These are phyloP conservation scores for Julus scandinavius DNA, from an alignment of 2,888 invertebrate species.

Conservation along the genomic window DNA sequence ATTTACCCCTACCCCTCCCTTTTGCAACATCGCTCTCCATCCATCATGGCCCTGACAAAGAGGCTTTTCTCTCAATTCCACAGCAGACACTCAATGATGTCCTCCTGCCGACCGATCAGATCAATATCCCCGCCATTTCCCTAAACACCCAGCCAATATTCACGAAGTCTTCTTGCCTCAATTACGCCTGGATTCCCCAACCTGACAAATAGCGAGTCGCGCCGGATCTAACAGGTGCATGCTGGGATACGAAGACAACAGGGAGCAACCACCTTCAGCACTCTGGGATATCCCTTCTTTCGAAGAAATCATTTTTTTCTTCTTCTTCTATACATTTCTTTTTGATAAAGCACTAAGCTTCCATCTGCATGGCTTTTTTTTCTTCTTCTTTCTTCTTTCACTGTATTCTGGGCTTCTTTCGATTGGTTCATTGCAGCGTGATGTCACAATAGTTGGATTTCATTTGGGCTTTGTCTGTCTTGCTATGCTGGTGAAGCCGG, in stretches of 20 bases:
- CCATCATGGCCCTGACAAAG: conserved; percentile 52
- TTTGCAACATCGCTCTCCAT: conserved; percentile 45
- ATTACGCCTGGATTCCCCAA: conserved; percentile 45
- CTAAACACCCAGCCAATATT: conserved; percentile 49
- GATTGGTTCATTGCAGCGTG: not conserved
- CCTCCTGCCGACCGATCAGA: conserved; percentile 24
- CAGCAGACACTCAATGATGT: conserved; percentile 51
- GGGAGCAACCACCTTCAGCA: conserved; percentile 44
- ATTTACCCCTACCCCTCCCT: conserved; percentile 31
- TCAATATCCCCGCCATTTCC: conserved; percentile 47
- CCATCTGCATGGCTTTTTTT: not conserved
- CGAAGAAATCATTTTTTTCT: conserved; percentile 24
- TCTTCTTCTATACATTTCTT: not conserved
- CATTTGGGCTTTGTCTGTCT: not conserved
- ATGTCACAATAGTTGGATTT: conserved; percentile 4
- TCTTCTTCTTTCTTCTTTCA: not conserved
- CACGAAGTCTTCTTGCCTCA: conserved; percentile 30
- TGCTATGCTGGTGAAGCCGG: not conserved
- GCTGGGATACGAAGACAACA: conserved; percentile 16
- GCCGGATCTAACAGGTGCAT: conserved; percentile 10
- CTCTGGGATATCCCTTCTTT: conserved; percentile 24
- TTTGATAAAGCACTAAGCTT: conserved; percentile 35
- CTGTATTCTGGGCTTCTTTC: not conserved
- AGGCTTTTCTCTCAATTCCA: conserved; percentile 53
- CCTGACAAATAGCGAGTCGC: conserved; percentile 48